Conservation (phyloP, 2,797 vertebrate species). For the Cossypha niveicapilla region DNA sequence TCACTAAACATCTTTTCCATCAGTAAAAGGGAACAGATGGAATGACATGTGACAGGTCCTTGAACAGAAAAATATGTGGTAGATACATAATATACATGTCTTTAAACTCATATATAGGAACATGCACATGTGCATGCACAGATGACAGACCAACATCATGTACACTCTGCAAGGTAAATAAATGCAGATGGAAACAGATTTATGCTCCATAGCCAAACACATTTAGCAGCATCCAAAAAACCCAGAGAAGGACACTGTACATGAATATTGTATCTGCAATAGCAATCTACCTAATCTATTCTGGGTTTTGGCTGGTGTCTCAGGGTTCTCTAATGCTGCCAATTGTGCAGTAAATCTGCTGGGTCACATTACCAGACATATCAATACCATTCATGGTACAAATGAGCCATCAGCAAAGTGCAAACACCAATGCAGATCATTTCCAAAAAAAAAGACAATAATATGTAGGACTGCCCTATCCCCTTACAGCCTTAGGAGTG, state of each 20-base stretch:
- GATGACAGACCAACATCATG: background rate
- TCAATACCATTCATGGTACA: constrained; percentile 54
- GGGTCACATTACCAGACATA: constrained; percentile 70
- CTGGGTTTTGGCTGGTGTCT: constrained; percentile 56
- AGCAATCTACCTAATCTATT: constrained; percentile 34
- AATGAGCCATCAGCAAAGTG: constrained; percentile 68
- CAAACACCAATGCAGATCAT: constrained; percentile 54
- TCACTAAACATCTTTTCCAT: background rate
- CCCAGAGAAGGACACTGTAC: background rate
- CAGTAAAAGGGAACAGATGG: background rate
- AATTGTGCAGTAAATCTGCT: constrained; percentile 68
- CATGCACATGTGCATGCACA: background rate
- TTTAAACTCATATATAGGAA: background rate
- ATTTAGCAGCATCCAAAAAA: constrained; percentile 47
- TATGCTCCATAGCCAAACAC: constrained; percentile 44
- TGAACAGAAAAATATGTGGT: constrained; percentile 13
- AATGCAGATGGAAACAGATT: constrained; percentile 60
- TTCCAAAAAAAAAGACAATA: constrained; percentile 39
- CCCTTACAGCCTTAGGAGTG: constrained; percentile 58
- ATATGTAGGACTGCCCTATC: constrained; percentile 50
- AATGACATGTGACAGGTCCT: background rate
- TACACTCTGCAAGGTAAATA: constrained; percentile 17
- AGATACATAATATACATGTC: background rate
- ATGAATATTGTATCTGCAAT: constrained; percentile 25
- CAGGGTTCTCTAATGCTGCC: constrained; percentile 59